A percentile compares a stretch with the other conserved stretches of the same genome.
phyloP scores from a whole-genome alignment of 37 sponge, comb jelly and placozoan species.

The Crambe crambe region DNA sequence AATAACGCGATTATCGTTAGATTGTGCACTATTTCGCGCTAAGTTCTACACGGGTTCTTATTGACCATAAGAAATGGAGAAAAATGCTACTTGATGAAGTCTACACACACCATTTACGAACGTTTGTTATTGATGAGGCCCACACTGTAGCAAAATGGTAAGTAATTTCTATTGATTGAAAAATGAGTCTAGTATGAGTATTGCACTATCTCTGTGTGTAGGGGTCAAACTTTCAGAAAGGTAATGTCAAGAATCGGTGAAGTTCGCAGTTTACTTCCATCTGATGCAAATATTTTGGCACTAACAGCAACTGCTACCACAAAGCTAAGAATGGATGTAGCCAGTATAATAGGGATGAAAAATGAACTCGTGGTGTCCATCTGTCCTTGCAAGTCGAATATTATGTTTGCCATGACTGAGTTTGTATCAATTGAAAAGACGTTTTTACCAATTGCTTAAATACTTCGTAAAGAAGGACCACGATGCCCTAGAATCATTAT shows the following conservation, averaged over 20 bases:
- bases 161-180: background rate
- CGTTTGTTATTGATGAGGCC: background rate
- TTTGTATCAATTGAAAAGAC: too few species aligned
- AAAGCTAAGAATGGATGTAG: background rate
- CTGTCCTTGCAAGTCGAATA: background rate
- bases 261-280: too few species aligned
- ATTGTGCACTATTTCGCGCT: too few species aligned
- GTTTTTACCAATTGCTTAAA: background rate
- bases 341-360: background rate
- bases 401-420: background rate
- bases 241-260: background rate
- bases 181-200: too few species aligned
- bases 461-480: background rate
- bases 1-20: too few species aligned
- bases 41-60: too few species aligned
- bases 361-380: too few species aligned
- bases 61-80: constrained; percentile 1
- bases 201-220: too few species aligned
- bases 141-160: background rate
- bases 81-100: background rate
- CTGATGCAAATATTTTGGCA: too few species aligned
- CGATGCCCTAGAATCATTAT: background rate
- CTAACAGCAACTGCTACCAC: too few species aligned
- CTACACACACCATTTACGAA: background rate
- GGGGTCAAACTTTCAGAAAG: background rate